These are phyloP conservation scores for Antigone vipio DNA, from an alignment of 2,113 vertebrate species.

Conservation along the genomic window DNA sequence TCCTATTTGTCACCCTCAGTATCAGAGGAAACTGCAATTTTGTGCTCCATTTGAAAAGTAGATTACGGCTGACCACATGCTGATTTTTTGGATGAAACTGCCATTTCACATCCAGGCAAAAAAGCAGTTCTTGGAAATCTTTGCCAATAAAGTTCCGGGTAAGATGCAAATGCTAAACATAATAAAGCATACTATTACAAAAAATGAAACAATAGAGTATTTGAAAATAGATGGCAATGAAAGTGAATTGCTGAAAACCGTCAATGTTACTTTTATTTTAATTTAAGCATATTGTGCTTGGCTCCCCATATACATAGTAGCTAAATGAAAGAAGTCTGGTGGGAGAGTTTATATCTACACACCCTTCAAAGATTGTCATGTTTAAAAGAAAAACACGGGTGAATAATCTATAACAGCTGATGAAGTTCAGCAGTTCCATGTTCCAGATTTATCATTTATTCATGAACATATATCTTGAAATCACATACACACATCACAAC, in stretches of 20 bases:
- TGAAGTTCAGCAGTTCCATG: neutral
- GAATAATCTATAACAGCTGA: neutral
- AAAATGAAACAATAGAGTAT: neutral
- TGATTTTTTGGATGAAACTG: neutral
- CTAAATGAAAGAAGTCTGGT: neutral
- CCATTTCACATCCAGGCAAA: neutral
- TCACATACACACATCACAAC: neutral
- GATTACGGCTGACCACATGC: neutral
- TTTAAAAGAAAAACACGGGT: neutral
- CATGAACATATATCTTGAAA: neutral
- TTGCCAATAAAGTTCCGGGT: neutral
- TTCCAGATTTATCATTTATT: neutral
- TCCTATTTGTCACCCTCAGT: neutral
- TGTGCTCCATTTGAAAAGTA: neutral
- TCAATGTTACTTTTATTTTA: neutral
- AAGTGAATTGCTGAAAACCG: neutral
- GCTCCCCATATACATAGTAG: neutral
- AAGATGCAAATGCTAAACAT: neutral
- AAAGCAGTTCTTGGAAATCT: neutral
- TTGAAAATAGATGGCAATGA: neutral
- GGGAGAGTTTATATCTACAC: neutral
- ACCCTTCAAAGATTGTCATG: neutral
- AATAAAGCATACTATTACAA: neutral
- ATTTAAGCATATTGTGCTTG: neutral
- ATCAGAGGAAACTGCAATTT: neutral